Evolutionary conservation across 2,888 invertebrate species (phyloP).

Genomic region (Drosophila lacicola): DNA sequence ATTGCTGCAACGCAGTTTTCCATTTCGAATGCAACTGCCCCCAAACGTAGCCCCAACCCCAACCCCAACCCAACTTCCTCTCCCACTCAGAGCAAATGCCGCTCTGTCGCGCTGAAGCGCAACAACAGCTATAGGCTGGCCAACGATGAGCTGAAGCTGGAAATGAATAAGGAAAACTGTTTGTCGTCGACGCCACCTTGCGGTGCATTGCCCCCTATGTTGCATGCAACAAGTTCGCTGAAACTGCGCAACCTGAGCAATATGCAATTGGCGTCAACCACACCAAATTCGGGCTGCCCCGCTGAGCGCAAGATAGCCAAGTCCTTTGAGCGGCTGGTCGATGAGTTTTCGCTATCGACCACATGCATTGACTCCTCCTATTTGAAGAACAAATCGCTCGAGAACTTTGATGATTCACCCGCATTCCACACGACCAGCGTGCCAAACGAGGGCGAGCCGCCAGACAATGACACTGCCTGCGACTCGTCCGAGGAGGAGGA

Average conservation of each 20-base stretch:
- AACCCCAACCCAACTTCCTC: neutral
- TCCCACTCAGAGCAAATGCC: slow-evolving; percentile 38
- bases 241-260: slow-evolving; percentile 60
- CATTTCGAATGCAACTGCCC: slow-evolving; percentile 61
- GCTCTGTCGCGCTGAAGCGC: slow-evolving; percentile 87
- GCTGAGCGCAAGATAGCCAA: slow-evolving; percentile 88
- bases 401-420: slow-evolving; percentile 84
- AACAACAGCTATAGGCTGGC: slow-evolving; percentile 94
- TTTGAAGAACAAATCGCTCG: slow-evolving; percentile 84
- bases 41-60: neutral
- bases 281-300: slow-evolving; percentile 6
- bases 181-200: slow-evolving; percentile 29
- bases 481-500: slow-evolving; percentile 42
- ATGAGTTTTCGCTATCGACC: slow-evolving; percentile 84
- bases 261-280: slow-evolving; percentile 10
- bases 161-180: slow-evolving; percentile 85
- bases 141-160: slow-evolving; percentile 86
- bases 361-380: slow-evolving; percentile 83
- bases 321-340: slow-evolving; percentile 85
- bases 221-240: slow-evolving; percentile 71
- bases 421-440: slow-evolving; percentile 35
- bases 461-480: slow-evolving; percentile 44
- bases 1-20: slow-evolving; percentile 76
- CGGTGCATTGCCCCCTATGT: slow-evolving; percentile 71
- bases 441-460: slow-evolving; percentile 15